Conservation (phyloP, 1,140 invertebrate genomes). For the Metopolophium dirhodum region DNA sequence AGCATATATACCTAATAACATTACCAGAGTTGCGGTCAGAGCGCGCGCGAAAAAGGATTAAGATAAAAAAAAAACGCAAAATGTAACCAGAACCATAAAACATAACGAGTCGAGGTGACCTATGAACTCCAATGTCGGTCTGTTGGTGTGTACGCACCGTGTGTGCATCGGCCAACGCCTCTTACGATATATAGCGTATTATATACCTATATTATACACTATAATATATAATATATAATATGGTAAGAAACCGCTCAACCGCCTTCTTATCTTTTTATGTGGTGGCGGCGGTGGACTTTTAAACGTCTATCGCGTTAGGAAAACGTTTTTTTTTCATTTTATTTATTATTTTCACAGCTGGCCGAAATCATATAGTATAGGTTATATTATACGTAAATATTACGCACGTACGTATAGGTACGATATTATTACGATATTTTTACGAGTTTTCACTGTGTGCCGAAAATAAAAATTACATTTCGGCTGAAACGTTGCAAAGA, state of each 20-base stretch:
- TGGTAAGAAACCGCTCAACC: constrained; percentile 17
- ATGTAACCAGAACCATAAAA: constrained; percentile 56
- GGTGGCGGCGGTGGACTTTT: constrained; percentile 21
- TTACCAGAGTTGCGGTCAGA: constrained; percentile 8
- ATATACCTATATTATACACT: not conserved
- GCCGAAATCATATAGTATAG: not conserved
- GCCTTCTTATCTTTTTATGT: constrained; percentile 39
- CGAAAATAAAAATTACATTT: not conserved
- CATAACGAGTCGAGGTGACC: constrained; percentile 55
- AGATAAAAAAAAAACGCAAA: constrained; percentile 44
- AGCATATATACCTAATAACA: constrained; percentile 6
- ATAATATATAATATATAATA: not conserved
- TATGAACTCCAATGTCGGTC: constrained; percentile 49
- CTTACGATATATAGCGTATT: not conserved
- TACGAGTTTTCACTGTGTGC: constrained; percentile 15
- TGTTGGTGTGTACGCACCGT: not conserved
- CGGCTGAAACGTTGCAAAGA: not conserved
- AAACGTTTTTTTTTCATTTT: constrained; percentile 1
- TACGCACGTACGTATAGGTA: not conserved
- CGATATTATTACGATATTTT: constrained; percentile 12
- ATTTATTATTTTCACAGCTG: constrained; percentile 24
- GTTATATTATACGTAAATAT: constrained; percentile 3
- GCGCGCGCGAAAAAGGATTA: constrained; percentile 33
- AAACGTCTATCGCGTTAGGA: not conserved
- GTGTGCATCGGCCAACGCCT: constrained; percentile 44